Conservation (phyloP, 2,888 invertebrate genomes). For the Temnothorax ravouxi region DNA sequence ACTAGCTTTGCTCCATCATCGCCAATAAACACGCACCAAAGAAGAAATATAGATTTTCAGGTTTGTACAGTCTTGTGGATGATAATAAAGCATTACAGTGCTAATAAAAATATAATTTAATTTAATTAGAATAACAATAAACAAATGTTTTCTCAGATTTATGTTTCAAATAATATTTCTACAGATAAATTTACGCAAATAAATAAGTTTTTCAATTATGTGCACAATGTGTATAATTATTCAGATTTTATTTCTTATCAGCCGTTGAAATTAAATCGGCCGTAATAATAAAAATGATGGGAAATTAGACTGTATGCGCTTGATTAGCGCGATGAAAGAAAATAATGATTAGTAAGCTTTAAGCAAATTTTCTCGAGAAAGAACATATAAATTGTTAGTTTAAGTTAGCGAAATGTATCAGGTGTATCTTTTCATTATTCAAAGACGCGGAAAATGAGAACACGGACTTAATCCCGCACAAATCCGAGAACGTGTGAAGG, state of each 20-base stretch:
- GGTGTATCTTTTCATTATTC: slow-evolving; percentile 37
- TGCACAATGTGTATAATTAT: neutral
- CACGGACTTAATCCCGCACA: slow-evolving; percentile 35
- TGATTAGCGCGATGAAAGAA: neutral
- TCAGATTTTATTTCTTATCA: neutral
- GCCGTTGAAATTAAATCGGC: neutral
- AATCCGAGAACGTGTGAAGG: slow-evolving; percentile 40
- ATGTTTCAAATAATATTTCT: neutral
- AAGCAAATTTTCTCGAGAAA: neutral
- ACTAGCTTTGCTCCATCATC: neutral
- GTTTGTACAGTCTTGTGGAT: neutral
- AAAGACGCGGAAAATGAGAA: slow-evolving; percentile 38
- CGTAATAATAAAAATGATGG: neutral
- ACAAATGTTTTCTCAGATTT: no score
- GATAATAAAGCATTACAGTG: neutral
- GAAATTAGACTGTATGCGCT: neutral
- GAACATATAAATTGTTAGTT: neutral
- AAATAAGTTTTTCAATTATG: neutral
- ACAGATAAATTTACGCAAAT: neutral
- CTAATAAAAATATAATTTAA: neutral
- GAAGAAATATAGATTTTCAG: slow-evolving; percentile 8
- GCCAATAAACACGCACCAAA: neutral
- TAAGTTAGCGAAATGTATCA: slow-evolving; percentile 8
- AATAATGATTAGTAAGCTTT: neutral
- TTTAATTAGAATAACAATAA: neutral